A percentile compares a stretch with the other conserved stretches of the same genome.
phyloP scores from a whole-genome alignment of 1,140 invertebrate genomes.

The Melanaphis sacchari region DNA sequence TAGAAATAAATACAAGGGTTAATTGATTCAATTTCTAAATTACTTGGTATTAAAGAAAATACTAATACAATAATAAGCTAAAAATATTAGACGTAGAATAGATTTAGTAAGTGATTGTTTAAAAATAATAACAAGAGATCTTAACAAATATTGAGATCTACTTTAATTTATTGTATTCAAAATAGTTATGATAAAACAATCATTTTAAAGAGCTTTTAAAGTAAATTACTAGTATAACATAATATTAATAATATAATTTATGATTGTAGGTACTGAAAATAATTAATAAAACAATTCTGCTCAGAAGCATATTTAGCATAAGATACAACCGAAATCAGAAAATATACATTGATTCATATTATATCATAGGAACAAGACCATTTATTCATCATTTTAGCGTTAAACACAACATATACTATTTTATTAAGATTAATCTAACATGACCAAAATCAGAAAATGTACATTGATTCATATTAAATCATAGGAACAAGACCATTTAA shows the following conservation, averaged over 20 bases:
- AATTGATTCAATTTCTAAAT: too few relatives aligned
- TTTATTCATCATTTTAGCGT: constrained; percentile 23
- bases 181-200: not conserved
- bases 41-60: not conserved
- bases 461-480: constrained; percentile 37
- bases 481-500: constrained; percentile 41
- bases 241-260: too few relatives aligned
- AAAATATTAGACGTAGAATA: not conserved
- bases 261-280: not conserved
- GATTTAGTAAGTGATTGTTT: constrained; percentile 17
- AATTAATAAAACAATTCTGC: not conserved
- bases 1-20: too few relatives aligned
- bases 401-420: not conserved
- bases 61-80: not conserved
- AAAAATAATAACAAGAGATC: not conserved
- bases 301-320: not conserved
- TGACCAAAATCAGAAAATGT: not conserved
- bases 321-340: not conserved
- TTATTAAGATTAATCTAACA: not conserved
- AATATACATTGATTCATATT: constrained; percentile 33
- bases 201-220: constrained; percentile 16
- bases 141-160: constrained; percentile 13
- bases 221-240: not conserved
- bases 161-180: not conserved
- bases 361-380: constrained; percentile 35